phyloP scores from a whole-genome alignment of 2,888 invertebrate species.

The Tryphoninae sp. region DNA sequence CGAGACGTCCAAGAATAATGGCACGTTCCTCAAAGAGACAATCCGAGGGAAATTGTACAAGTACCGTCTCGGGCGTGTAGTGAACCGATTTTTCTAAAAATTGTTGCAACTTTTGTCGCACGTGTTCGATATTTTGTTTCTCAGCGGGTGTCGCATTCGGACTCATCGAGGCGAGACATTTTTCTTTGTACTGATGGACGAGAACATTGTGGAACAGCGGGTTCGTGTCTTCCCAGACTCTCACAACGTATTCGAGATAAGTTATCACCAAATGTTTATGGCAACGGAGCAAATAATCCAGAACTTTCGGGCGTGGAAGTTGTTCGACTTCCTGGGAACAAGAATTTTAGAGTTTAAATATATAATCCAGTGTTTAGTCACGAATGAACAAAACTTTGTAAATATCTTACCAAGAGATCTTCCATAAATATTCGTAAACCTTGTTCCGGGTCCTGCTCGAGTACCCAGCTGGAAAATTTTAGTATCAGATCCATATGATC shows the following conservation, averaged over 20 bases:
- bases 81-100: conserved; percentile 91
- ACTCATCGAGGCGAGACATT: conserved; percentile 79
- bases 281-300: conserved; percentile 93
- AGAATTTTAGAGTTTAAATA: conserved; percentile 24
- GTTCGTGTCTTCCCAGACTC: conserved; percentile 93
- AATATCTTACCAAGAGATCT: conserved; percentile 75
- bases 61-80: conserved; percentile 93
- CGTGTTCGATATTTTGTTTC: conserved; percentile 82
- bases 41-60: conserved; percentile 93
- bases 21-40: conserved; percentile 95
- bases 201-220: conserved; percentile 95
- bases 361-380: not conserved
- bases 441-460: conserved; percentile 92
- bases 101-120: conserved; percentile 86
- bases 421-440: conserved; percentile 88
- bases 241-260: conserved; percentile 96
- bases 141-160: conserved; percentile 79
- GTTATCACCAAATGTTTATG: conserved; percentile 92
- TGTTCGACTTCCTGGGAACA: conserved; percentile 90
- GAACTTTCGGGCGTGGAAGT: conserved; percentile 92
- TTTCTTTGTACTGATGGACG: conserved; percentile 93
- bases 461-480: conserved; percentile 96
- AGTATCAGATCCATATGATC: conserved; percentile 92
- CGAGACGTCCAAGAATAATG: conserved; percentile 94
- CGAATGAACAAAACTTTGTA: not conserved